phyloP scores from a whole-genome alignment of 1,140 invertebrate genomes.

The Nautilus pompilius region DNA sequence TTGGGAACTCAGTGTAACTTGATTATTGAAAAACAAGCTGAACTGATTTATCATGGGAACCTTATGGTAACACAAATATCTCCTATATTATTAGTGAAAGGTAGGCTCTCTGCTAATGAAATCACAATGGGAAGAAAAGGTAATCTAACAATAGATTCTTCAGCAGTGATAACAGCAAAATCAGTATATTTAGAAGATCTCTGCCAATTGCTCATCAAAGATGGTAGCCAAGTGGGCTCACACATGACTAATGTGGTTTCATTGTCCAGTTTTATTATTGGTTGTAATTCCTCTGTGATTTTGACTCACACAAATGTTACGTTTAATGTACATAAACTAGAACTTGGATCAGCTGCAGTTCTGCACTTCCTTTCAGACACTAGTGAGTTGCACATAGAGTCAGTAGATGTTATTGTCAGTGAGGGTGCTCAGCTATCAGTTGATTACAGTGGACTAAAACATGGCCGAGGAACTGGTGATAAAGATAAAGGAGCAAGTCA shows the following conservation, averaged over 20 bases:
- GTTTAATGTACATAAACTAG: slow-evolving; percentile 12
- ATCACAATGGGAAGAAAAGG: slow-evolving; percentile 21
- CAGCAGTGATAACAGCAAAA: slow-evolving; percentile 11
- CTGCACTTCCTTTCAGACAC: slow-evolving; percentile 9
- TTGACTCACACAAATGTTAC: slow-evolving; percentile 22
- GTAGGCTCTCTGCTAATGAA: slow-evolving; percentile 10
- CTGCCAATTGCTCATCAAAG: neutral
- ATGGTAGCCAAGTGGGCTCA: neutral
- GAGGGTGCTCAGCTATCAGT: slow-evolving; percentile 14
- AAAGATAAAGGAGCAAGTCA: slow-evolving; percentile 24
- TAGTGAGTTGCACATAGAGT: slow-evolving; percentile 17
- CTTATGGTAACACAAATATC: slow-evolving; percentile 13
- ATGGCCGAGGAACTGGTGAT: neutral
- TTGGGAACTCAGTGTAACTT: slow-evolving; percentile 13
- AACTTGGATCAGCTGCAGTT: slow-evolving; percentile 24
- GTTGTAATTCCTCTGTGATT: slow-evolving; percentile 21
- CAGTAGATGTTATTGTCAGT: slow-evolving; percentile 19
- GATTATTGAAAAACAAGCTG: slow-evolving; percentile 2
- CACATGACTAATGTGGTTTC: slow-evolving; percentile 1
- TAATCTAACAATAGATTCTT: slow-evolving; percentile 13
- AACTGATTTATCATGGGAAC: slow-evolving; percentile 8
- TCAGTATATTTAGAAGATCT: slow-evolving; percentile 7
- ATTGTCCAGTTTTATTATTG: slow-evolving; percentile 15
- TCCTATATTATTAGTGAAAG: slow-evolving; percentile 16
- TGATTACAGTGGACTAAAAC: slow-evolving; percentile 8